Evolutionary conservation across 2,797 vertebrate species (phyloP).

Genomic region (Phaenicophaeus curvirostris): DNA sequence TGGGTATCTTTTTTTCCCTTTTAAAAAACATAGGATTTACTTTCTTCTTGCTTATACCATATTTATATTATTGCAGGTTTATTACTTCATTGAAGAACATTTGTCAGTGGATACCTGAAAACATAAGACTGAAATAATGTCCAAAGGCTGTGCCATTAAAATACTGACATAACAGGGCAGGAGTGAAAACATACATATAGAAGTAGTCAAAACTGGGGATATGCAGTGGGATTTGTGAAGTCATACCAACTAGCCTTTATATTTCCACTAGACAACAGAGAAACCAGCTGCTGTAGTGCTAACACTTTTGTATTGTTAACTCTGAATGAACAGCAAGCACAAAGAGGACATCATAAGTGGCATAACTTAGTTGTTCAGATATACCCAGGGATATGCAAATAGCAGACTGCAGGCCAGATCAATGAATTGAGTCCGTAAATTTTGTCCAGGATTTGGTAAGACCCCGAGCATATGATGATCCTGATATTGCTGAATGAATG

Average conservation of each 20-base stretch:
- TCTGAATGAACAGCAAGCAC: neutral
- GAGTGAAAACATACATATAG: neutral
- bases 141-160: neutral
- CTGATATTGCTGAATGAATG: neutral
- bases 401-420: neutral
- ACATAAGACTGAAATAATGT: neutral
- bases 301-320: neutral
- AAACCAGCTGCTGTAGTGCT: neutral
- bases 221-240: neutral
- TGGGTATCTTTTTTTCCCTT: neutral
- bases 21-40: neutral
- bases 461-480: neutral
- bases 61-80: neutral
- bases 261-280: neutral
- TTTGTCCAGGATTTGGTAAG: neutral
- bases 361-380: neutral
- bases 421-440: neutral
- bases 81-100: neutral
- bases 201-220: neutral
- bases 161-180: neutral
- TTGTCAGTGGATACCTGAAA: neutral
- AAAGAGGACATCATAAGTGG: neutral
- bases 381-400: neutral
- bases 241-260: neutral
- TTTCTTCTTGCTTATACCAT: neutral